Conservation (phyloP, 2,113 vertebrate genomes). For the Brachirus orientalis region DNA sequence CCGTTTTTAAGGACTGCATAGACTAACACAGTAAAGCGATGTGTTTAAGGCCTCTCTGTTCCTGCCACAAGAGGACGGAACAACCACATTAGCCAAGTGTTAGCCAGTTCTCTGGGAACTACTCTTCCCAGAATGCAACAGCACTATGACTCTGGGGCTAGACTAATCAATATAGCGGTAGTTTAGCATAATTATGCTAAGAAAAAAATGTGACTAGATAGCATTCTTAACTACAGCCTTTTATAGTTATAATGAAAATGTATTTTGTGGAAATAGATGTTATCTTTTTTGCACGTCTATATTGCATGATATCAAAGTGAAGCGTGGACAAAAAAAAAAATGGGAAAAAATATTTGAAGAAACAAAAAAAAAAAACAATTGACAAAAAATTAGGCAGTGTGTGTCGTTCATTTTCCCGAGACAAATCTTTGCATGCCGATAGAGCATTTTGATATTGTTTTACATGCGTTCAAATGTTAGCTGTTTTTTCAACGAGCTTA, state of each 20-base stretch:
- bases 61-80: constrained; percentile 64
- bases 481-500: constrained; percentile 54
- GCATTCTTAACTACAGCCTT: constrained; percentile 85
- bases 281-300: constrained; percentile 88
- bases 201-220: constrained; percentile 81
- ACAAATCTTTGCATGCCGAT: constrained; percentile 82
- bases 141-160: constrained; percentile 75
- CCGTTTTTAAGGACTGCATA: constrained; percentile 58
- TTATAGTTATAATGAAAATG: constrained; percentile 85
- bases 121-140: constrained; percentile 74
- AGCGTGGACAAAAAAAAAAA: constrained; percentile 72
- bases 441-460: constrained; percentile 78
- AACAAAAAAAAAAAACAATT: constrained; percentile 62
- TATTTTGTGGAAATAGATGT: constrained; percentile 88
- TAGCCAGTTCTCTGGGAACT: constrained; percentile 66
- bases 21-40: constrained; percentile 60
- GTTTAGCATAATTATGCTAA: constrained; percentile 79
- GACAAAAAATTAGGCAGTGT: constrained; percentile 73
- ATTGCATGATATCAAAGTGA: constrained; percentile 87
- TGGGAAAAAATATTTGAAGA: constrained; percentile 30
- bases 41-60: constrained; percentile 70
- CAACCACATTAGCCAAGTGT: constrained; percentile 68
- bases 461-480: constrained; percentile 64
- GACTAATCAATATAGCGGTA: constrained; percentile 73
- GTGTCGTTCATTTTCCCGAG: constrained; percentile 77